Percentiles rank a stretch among this genome's conserved stretches.
phyloP scores from a whole-genome alignment of 2,888 invertebrate genomes.

The Hermaeophaga mercurialis region DNA sequence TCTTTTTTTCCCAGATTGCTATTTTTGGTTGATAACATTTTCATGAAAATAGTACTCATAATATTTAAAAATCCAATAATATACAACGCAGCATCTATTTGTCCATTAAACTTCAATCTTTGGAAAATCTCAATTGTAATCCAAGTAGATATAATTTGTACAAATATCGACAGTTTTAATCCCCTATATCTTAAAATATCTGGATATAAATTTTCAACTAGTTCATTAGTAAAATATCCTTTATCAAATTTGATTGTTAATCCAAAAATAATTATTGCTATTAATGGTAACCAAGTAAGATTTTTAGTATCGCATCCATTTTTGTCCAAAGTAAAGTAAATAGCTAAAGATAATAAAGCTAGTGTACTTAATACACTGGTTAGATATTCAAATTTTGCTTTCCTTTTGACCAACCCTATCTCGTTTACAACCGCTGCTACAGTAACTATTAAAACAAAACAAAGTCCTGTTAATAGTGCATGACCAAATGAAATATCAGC shows the following conservation, averaged over 20 bases:
- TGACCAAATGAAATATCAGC: neutral
- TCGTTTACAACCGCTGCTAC: neutral
- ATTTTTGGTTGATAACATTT: too few relatives aligned
- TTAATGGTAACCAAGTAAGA: conserved; percentile 42
- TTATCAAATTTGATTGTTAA: conserved; percentile 47
- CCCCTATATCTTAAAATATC: neutral
- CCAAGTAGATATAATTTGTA: conserved; percentile 11
- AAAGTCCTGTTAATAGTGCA: neutral
- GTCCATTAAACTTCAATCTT: conserved; percentile 5
- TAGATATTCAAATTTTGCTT: neutral
- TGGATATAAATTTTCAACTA: conserved; percentile 50
- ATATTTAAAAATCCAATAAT: conserved; percentile 8
- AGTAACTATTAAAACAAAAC: neutral
- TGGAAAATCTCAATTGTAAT: conserved; percentile 14
- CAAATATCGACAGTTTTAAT: conserved; percentile 4
- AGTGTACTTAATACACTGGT: neutral
- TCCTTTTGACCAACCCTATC: neutral
- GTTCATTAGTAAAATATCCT: conserved; percentile 50
- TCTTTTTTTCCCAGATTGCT: neutral
- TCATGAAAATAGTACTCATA: neutral
- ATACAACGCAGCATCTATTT: conserved; percentile 1
- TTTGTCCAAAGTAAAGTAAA: conserved; percentile 9
- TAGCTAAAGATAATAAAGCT: conserved; percentile 5
- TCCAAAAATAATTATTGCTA: conserved; percentile 47
- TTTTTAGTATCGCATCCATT: neutral